Evolutionary conservation across 2,113 vertebrate genomes (phyloP), one percentile per base, ranked within the genome.

Genomic region (Pelusios castaneus): DNA sequence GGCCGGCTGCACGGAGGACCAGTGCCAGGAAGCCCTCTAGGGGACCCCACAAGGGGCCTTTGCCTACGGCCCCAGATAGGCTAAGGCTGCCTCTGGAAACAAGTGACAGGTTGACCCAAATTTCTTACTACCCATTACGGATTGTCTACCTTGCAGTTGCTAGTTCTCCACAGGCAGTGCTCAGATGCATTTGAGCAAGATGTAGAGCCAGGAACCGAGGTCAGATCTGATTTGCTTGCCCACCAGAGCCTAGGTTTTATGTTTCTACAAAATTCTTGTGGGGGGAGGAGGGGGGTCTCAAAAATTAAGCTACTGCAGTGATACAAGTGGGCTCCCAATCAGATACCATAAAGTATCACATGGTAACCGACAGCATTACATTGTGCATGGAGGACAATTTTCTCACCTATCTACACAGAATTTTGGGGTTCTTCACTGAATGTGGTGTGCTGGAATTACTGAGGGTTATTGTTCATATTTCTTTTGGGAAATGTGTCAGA

Each of bases 21-120:
- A n/a, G n/a, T n/a, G n/a, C n/a, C n/a, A n/a, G n/a, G n/a, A n/a
- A n/a, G n/a, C n/a, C n/a, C n/a, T n/a, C n/a, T n/a, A n/a, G n/a
- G n/a, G n/a, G n/a, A n/a, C n/a, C n/a, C n/a, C n/a, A n/a, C n/a
- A n/a, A n/a, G n/a, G n/a, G n/a, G n/a, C n/a, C n/a, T n/a, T n/a
- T n/a, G n/a, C n/a, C n/a, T n/a, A n/a, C n/a, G n/a, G n/a, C n/a
- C n/a, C n/a, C n/a, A n/a, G n/a, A n/a, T n/a, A n/a, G n/a, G n/a
- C n/a, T n/a, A n/a, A n/a, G n/a, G n/a, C n/a, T n/a, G n/a, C n/a
- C n/a, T n/a, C 73, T 67, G 80, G 70, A 77, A 70, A 67, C 31
- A 91, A 87, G 83, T 85, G 90, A 83, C 80, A 87, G 38, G 41
- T 77, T 91, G 85, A 87, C 54, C 85, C 80, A 78, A 87, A 83